These are phyloP conservation scores for Genyomyrus donnyi DNA, from an alignment of 2,113 vertebrate species.

Conservation along the genomic window DNA sequence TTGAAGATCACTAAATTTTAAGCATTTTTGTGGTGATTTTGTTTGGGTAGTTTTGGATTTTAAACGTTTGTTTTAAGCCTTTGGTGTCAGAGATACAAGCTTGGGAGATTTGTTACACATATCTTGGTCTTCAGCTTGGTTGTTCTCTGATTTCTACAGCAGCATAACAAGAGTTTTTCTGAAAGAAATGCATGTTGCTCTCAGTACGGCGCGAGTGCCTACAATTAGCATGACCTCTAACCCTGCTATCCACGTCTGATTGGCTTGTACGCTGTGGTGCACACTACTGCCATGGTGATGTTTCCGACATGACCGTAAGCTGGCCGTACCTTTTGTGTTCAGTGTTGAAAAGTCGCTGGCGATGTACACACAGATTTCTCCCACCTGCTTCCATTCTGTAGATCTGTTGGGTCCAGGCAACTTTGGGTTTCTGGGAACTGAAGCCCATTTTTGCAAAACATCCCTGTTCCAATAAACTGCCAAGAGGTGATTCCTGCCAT, in stretches of 20 bases:
- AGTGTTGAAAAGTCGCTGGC: constrained; percentile 26
- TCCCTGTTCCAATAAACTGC: constrained; percentile 30
- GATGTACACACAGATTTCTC: constrained; percentile 18
- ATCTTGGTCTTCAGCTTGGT: neutral
- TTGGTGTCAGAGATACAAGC: neutral
- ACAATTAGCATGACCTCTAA: constrained; percentile 64
- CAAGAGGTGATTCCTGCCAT: constrained; percentile 26
- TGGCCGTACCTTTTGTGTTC: constrained; percentile 17
- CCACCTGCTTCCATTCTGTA: constrained; percentile 17
- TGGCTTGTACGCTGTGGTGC: neutral
- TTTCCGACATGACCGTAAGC: constrained; percentile 16
- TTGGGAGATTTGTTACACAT: neutral
- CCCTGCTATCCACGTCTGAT: constrained; percentile 68
- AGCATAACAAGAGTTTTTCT: constrained; percentile 61
- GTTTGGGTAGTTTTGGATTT: neutral
- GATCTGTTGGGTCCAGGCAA: constrained; percentile 27
- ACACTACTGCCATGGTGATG: neutral
- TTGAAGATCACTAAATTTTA: neutral
- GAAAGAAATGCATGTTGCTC: constrained; percentile 62
- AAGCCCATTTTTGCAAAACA: constrained; percentile 24
- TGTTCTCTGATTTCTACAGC: constrained; percentile 36
- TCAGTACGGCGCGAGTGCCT: constrained; percentile 56
- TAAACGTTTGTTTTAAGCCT: neutral
- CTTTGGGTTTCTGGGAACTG: constrained; percentile 16
- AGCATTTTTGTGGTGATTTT: neutral